Evolutionary conservation across 2,797 vertebrate genomes (phyloP), one percentile per base, ranked within the genome.

Genomic region (Notoglanidium macrostoma): DNA sequence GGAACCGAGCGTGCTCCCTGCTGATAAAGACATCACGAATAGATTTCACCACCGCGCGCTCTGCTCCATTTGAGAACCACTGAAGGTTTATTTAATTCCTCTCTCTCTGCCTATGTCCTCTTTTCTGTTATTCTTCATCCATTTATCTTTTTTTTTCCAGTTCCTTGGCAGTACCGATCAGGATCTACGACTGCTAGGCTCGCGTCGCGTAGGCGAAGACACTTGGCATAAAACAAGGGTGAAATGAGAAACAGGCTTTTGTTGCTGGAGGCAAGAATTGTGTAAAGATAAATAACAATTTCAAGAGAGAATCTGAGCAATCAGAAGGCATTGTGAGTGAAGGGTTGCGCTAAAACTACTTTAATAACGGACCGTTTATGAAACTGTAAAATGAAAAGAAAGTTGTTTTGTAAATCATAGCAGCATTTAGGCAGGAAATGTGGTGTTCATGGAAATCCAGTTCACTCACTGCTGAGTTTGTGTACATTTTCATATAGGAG

Each of bases 201-300:
- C 76, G 91, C 89, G 93, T 93, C 91, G 91, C 88, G 95, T 95
- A 92, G 95, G 94, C 89, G 91, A 92, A 89, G 88, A 89, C 89
- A 89, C 93, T 94, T 93, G 89, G 92, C 91, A 90, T 89, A 44
- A 89, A 91, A 82, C 59, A 89, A 70, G 91, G 88, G 87, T 90
- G 93, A 93, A 92, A 89, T 90, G 88, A 44, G 89, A 93, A 93
- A 92, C 89, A 90, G 86, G 92, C 92, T 92, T 93, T 93, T 94
- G 92, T 93, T 90, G 89, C 92, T 91, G 92, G 87, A 90, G 94
- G 94, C 91, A 91, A 87, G 84, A 92, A 87, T 89, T 65, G 86
- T 90, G 90, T 90, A 90, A 89, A 86, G 89, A 95, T 88, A 93
- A 93, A 93, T 86, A 89, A 73, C 84, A 90, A 94, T 93, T 93